Conservation (phyloP, 2,113 vertebrate genomes). For the Ursus arctos region DNA sequence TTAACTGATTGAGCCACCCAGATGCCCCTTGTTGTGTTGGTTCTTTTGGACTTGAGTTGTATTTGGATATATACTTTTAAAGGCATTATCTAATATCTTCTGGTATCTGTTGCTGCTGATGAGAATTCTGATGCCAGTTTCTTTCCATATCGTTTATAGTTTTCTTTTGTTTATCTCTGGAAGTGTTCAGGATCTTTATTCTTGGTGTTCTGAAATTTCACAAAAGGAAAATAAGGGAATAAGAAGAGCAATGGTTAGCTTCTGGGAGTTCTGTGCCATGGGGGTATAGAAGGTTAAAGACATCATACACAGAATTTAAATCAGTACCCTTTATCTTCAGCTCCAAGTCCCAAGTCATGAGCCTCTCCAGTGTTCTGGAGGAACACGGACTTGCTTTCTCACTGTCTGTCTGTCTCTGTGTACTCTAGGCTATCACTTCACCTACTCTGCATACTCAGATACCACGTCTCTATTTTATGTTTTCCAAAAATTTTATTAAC, state of each 20-base stretch:
- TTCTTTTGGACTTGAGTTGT: not conserved
- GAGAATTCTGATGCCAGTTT: not conserved
- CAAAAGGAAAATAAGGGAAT: not conserved
- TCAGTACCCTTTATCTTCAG: not conserved
- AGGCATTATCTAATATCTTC: not conserved
- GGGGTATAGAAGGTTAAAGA: not conserved
- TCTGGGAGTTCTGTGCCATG: not conserved
- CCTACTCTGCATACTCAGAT: not conserved
- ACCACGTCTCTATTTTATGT: not conserved
- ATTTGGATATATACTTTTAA: not conserved
- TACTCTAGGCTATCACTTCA: not conserved
- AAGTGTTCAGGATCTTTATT: not conserved
- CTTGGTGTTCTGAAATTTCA: not conserved
- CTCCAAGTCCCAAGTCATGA: not conserved
- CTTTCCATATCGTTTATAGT: not conserved
- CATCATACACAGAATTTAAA: not conserved
- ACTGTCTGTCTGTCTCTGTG: not conserved
- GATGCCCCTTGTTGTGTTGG: not conserved
- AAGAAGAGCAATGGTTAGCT: not conserved
- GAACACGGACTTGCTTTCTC: not conserved
- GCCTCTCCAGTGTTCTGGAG: not conserved
- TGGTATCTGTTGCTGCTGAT: not conserved
- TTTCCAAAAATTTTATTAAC: not conserved
- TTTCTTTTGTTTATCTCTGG: not conserved
- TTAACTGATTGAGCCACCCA: not conserved